Conservation (phyloP, 2,888 invertebrate species). For the Adela reaumurella region DNA sequence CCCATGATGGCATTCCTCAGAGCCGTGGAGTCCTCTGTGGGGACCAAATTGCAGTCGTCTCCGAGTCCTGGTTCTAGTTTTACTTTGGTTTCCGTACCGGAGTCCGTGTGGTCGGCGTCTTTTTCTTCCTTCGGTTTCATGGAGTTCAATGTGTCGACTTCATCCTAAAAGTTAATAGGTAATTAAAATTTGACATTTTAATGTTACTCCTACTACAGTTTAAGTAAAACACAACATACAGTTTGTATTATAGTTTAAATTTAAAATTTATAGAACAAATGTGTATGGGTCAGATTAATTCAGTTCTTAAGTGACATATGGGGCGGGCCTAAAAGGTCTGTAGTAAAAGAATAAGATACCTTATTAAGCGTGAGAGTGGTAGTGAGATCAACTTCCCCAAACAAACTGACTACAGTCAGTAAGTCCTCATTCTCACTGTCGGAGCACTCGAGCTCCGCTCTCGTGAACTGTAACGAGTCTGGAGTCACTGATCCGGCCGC, state of each 20-base stretch:
- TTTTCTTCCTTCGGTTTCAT: conserved; percentile 64
- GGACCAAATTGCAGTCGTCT: conserved; percentile 34
- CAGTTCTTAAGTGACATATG: too few species aligned
- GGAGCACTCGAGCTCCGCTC: conserved; percentile 28
- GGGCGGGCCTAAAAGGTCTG: too few species aligned
- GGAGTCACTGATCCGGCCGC: conserved; percentile 23
- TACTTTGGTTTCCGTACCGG: conserved; percentile 18
- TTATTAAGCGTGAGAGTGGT: conserved; percentile 29
- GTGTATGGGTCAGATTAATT: too few species aligned
- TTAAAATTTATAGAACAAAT: too few species aligned
- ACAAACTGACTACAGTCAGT: conserved; percentile 26
- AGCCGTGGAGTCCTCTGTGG: conserved; percentile 45
- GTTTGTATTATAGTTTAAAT: too few species aligned
- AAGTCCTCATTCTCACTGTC: conserved; percentile 47
- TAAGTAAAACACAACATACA: too few species aligned
- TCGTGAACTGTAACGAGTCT: conserved; percentile 32
- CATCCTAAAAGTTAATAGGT: conserved; percentile 55
- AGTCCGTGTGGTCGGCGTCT: conserved; percentile 25
- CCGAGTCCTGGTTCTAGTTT: conserved; percentile 26
- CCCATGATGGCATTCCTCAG: conserved; percentile 44
- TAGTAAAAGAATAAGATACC: too few species aligned
- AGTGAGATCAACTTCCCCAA: conserved; percentile 27
- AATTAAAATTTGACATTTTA: too few species aligned
- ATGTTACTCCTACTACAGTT: too few species aligned
- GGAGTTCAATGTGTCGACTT: conserved; percentile 65